Evolutionary conservation across 2,113 vertebrate genomes (phyloP), one percentile per base, ranked within the genome.

Genomic region (Bagarius yarrelli): DNA sequence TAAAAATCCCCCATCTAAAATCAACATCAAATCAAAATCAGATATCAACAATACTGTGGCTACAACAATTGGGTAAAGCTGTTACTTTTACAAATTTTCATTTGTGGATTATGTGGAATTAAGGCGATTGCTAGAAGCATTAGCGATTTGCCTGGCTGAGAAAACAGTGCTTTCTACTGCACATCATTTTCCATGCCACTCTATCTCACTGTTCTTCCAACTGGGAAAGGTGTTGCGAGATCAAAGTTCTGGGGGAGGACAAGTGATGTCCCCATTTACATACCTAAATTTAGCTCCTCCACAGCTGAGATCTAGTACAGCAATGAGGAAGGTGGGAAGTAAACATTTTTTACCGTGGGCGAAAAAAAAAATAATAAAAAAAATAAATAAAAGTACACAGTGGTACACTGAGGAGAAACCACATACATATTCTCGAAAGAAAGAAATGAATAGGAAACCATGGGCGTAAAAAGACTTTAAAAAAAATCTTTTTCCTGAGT

Each of bases 281-380:
- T 25, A 27, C 76, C 87, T 90, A 92, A 88, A 90, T 90, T 90
- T 90, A 92, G 66, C 69, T 50, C 30, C 56, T 66, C 23, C 55
- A 76, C 34, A 80, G 66, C 52, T 66, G 71, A 12, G 16, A 81
- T 79, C 52, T 80, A 83, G 44, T 52, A 69, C 52, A 81, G 61
- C n/a, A 52, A 4, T 64, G 60, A 83, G 66, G 76, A 60, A 53
- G 63, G 52, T 36, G 40, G 74, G 72, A 50, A 74, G 47, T 8
- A 74, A 23, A 59, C 5, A 16, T 13, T 27, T 47, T 59, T 63
- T 2, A 56, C 8, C 30, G 57, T 55, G 47, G 57, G 69, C 15
- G 30, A 69, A 30, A 81, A 15, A 30, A n/a, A n/a, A n/a, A n/a
- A n/a, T n/a, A n/a, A n/a, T n/a, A n/a, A n/a, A n/a, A n/a, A n/a